Conservation (phyloP, 2,888 invertebrate genomes). For the Vesta saturnalis region DNA sequence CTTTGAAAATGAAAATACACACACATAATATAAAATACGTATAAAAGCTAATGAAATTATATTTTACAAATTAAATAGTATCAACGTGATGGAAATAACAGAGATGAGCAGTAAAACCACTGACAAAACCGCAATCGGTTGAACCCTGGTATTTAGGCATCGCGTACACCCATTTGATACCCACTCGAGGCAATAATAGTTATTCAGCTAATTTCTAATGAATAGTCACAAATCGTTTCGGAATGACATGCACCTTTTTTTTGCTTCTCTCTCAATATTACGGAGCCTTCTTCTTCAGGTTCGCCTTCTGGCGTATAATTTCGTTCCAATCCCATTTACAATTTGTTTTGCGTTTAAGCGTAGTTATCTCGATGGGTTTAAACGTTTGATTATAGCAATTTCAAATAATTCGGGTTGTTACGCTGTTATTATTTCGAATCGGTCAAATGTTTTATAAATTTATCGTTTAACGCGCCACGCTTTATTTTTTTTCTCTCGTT, state of each 20-base stretch:
- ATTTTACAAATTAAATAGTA: no score
- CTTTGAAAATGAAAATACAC: no score
- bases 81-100: slow-evolving; percentile 20
- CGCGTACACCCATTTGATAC: slow-evolving; percentile 35
- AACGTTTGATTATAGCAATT: slow-evolving; percentile 63
- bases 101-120: slow-evolving; percentile 40
- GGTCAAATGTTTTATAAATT: slow-evolving; percentile 59
- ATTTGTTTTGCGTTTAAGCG: slow-evolving; percentile 61
- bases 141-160: slow-evolving; percentile 40
- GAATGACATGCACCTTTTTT: slow-evolving; percentile 60
- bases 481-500: slow-evolving; percentile 33
- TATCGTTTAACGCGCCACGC: slow-evolving; percentile 58
- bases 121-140: slow-evolving; percentile 45
- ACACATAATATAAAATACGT: slow-evolving; percentile 8
- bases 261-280: slow-evolving; percentile 30
- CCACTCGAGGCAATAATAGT: slow-evolving; percentile 62
- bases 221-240: slow-evolving; percentile 63
- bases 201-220: slow-evolving; percentile 70
- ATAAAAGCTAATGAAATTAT: slow-evolving; percentile 14
- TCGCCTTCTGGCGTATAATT: slow-evolving; percentile 52
- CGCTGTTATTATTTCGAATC: slow-evolving; percentile 60
- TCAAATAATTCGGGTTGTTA: slow-evolving; percentile 61
- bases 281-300: slow-evolving; percentile 19
- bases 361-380: slow-evolving; percentile 59
- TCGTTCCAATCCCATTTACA: slow-evolving; percentile 59